phyloP scores from a whole-genome alignment of 2,113 vertebrate species.

The Panthera uncia region DNA sequence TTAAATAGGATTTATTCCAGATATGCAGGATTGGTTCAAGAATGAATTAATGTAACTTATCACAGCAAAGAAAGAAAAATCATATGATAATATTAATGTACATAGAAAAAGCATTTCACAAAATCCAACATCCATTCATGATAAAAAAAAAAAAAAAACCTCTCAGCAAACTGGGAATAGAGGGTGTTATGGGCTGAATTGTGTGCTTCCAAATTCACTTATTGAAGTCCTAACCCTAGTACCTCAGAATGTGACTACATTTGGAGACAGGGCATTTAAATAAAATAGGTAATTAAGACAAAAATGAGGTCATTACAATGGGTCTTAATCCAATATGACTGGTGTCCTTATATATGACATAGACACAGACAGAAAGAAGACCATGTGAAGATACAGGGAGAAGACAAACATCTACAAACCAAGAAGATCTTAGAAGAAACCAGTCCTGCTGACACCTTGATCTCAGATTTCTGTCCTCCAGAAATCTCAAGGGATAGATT shows the following conservation, averaged over 20 bases:
- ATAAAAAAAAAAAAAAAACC: neutral
- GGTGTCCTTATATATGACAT: neutral
- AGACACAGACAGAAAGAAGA: neutral
- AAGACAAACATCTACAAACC: neutral
- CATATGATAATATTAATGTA: neutral
- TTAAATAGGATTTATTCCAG: neutral
- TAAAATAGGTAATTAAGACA: neutral
- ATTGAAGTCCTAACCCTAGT: neutral
- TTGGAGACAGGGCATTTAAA: neutral
- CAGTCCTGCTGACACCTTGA: neutral
- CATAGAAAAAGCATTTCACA: neutral
- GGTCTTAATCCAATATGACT: neutral
- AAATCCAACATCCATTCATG: neutral
- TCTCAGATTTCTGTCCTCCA: neutral
- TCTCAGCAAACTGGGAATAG: neutral
- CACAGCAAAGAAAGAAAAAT: neutral
- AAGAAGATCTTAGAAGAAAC: neutral
- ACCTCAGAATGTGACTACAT: neutral
- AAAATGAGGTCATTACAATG: neutral
- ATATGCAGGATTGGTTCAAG: neutral
- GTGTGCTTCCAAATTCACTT: neutral
- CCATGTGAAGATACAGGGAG: neutral
- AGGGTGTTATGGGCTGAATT: neutral
- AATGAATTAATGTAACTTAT: neutral
- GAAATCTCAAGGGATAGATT: neutral